A percentile compares a stretch with the other conserved stretches of the same genome.
These are phyloP conservation scores for Halesus radiatus DNA, from an alignment of 1,140 invertebrate genomes.

Conservation along the genomic window DNA sequence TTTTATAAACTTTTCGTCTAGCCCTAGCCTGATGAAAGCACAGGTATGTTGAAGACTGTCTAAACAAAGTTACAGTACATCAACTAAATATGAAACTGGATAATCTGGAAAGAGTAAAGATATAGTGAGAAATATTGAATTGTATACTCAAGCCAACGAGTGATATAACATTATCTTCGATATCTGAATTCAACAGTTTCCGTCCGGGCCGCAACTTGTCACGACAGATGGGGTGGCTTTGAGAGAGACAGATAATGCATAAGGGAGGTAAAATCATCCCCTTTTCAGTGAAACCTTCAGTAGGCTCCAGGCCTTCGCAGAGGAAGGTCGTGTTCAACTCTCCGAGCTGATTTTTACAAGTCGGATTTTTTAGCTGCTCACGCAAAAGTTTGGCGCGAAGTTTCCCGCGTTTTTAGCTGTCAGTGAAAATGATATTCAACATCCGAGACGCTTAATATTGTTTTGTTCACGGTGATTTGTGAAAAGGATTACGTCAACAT, in stretches of 20 bases:
- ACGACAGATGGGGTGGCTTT: slow-evolving; percentile 31
- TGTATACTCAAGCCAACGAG: no score
- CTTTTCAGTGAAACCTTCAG: slow-evolving; percentile 10
- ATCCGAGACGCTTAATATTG: not conserved
- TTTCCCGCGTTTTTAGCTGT: slow-evolving; percentile 3
- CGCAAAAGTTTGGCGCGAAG: slow-evolving; percentile 26
- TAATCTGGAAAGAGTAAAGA: no score
- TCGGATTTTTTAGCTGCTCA: not conserved
- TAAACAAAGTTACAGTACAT: no score
- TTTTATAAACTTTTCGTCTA: no score
- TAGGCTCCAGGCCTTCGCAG: slow-evolving; percentile 9
- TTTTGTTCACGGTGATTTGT: not conserved
- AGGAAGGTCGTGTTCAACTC: not conserved
- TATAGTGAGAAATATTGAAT: no score
- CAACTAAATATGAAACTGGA: no score
- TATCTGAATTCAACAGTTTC: no score
- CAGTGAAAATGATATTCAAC: slow-evolving; percentile 10
- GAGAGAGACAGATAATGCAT: slow-evolving; percentile 39
- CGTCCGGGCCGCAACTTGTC: not conserved
- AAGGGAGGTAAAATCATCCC: slow-evolving; percentile 32
- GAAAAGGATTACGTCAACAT: slow-evolving; percentile 18
- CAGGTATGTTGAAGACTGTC: no score
- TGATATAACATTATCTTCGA: no score
- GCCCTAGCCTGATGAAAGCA: no score
- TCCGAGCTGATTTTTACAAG: not conserved